Evolutionary conservation across 2,797 vertebrate species (phyloP), one percentile per base, ranked within the genome.

Genomic region (Enteromius viviparus): DNA sequence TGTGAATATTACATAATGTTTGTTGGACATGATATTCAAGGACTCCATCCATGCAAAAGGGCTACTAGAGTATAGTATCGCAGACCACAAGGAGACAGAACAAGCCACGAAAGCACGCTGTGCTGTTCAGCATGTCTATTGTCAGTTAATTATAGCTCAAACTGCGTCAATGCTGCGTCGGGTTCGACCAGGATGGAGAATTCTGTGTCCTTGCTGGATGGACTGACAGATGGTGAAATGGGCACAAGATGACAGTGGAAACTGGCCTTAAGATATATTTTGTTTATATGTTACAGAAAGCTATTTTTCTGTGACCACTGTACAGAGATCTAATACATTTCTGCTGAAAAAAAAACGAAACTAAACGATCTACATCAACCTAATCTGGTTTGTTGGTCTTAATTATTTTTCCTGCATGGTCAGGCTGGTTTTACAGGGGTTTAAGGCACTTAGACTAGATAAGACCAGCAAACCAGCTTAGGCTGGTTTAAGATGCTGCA

Each of bases 181-280:
- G 81, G 29, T 80, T 72, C 2, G 19, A 34, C 10, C 55, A 74
- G 58, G 47, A 80, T 75, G 80, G 72, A 78, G 84, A 55, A 51
- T 72, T 84, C 71, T 12, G 80, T 69, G 84, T 85, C 86, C 87
- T 89, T 78, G 45, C 81, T 88, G 82, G 40, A 79, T 47, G 62
- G 84, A 77, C 84, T 89, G 88, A 89, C 91, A 92, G 91, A 93
- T 91, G 87, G 90, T 4, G 45, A 83, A 76, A 84, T 80, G 84
- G 88, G 85, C 86, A 86, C 81, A 76, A 86, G 85, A 81, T 85
- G 80, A 68, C 82, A 91, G 80, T 87, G 82, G 84, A 89, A 88
- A 78, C 75, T 72, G 82, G 85, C 89, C 88, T 83, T 47, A 42
- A 82, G 88, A 80, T 83, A 84, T 69, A 77, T 76, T 87, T 89